These are phyloP conservation scores for Paguma larvata DNA, from an alignment of 2,797 vertebrate species.

Conservation along the genomic window DNA sequence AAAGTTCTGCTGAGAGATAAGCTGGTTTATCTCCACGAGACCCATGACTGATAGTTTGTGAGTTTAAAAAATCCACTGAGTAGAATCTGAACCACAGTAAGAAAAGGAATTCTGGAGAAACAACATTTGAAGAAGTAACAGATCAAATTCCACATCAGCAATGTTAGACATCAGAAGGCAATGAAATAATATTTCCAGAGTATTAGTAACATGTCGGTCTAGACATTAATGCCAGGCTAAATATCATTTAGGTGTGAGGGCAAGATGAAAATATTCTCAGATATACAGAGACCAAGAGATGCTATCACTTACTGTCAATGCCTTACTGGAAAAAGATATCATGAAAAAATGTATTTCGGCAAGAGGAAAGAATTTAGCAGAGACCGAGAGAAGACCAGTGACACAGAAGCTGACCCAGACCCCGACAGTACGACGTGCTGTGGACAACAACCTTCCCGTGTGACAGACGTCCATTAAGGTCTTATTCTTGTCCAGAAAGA, in stretches of 20 bases:
- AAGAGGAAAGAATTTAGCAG: not conserved
- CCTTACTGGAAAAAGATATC: not conserved
- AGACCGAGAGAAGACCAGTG: not conserved
- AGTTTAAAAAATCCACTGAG: not conserved
- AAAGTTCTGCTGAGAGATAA: not conserved
- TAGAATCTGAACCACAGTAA: not conserved
- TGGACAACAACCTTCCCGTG: rapidly evolving
- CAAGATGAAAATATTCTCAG: not conserved
- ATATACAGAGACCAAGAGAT: not conserved
- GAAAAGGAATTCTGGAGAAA: not conserved
- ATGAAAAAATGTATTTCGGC: not conserved
- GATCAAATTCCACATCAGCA: not conserved
- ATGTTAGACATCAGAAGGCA: not conserved
- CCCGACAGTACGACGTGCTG: too few relatives aligned
- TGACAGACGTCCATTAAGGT: rapidly evolving
- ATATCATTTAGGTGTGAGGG: not conserved
- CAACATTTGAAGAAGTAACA: not conserved
- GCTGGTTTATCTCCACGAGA: not conserved
- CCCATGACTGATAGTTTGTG: not conserved
- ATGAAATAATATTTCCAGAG: not conserved
- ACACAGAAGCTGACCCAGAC: not conserved
- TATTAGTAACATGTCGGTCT: too few relatives aligned
- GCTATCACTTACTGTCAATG: not conserved
- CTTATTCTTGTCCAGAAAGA: not conserved
- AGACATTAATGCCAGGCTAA: not conserved